Percentiles rank a stretch among this genome's conserved stretches.
These are phyloP conservation scores for Ricordea florida DNA, from an alignment of 92 coral and sea anemone species.

Conservation along the genomic window DNA sequence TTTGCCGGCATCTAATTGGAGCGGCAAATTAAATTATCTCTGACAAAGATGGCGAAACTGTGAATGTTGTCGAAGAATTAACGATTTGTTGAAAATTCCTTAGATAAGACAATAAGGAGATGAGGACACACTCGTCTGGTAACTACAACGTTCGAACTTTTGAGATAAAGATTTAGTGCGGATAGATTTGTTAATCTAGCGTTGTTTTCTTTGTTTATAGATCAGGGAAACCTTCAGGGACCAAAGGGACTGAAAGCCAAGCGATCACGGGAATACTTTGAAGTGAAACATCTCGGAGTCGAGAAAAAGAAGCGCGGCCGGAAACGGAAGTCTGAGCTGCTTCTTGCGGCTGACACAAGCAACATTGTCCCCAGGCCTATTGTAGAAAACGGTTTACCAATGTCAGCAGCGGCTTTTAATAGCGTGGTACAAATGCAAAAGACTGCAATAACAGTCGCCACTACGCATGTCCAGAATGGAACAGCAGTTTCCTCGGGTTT, in stretches of 20 bases:
- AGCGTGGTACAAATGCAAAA: constrained; percentile 26
- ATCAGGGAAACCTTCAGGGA: constrained; percentile 96
- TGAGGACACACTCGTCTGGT: too few relatives aligned
- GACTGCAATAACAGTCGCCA: not conserved
- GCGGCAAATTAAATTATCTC: not conserved
- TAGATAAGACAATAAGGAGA: too few relatives aligned
- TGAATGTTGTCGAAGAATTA: not conserved
- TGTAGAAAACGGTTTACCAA: constrained; percentile 52
- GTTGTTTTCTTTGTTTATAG: constrained; percentile 21
- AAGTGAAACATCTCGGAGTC: constrained; percentile 94
- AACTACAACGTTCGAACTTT: too few relatives aligned
- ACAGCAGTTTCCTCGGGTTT: constrained; percentile 56
- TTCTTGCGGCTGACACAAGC: constrained; percentile 61
- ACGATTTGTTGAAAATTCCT: too few relatives aligned
- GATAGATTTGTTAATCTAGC: too few relatives aligned
- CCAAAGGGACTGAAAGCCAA: constrained; percentile 98
- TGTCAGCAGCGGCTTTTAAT: constrained; percentile 30
- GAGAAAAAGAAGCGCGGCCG: constrained; percentile 98
- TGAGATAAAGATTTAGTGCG: too few relatives aligned
- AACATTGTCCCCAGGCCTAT: constrained; percentile 21
- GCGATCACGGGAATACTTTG: constrained; percentile 98
- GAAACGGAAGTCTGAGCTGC: constrained; percentile 82
- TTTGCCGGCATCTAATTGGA: not conserved
- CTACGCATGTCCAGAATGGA: constrained; percentile 45
- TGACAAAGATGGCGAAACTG: not conserved